Conservation (phyloP, 2,113 vertebrate genomes). For the Ahaetulla prasina region DNA sequence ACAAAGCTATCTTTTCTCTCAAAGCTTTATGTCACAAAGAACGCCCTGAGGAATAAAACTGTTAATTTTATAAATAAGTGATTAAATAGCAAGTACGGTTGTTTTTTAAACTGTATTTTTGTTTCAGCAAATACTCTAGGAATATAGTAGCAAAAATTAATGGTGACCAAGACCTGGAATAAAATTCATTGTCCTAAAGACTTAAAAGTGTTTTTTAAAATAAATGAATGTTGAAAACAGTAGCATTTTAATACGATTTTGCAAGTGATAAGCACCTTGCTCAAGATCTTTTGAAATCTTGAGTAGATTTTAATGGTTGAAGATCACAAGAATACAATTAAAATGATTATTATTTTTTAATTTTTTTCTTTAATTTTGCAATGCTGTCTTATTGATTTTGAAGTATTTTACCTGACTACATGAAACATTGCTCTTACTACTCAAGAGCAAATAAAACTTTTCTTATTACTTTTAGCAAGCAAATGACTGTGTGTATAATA, state of each 20-base stretch:
- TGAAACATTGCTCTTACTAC: constrained; percentile 31
- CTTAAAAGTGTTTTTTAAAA: neutral
- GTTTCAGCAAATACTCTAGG: neutral
- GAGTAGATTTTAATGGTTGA: neutral
- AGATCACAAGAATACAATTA: neutral
- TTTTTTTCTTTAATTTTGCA: neutral
- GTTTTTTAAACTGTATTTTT: neutral
- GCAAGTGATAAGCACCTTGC: neutral
- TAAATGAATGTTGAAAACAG: neutral
- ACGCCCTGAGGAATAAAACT: neutral
- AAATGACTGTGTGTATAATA: neutral
- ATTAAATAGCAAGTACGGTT: neutral
- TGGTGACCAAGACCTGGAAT: neutral
- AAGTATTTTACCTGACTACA: neutral
- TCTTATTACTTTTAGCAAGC: constrained; percentile 34
- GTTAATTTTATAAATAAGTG: constrained; percentile 12
- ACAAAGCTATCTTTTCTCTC: constrained; percentile 13
- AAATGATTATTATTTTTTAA: neutral
- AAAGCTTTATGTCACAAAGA: constrained; percentile 11
- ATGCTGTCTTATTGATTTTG: neutral
- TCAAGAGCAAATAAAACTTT: neutral
- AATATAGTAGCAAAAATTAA: neutral
- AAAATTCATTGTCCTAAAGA: neutral
- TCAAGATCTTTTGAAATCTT: neutral
- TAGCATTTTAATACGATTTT: neutral